These are phyloP conservation scores for Zaprionus obscuricornis DNA, from an alignment of 2,888 invertebrate genomes.

Conservation along the genomic window DNA sequence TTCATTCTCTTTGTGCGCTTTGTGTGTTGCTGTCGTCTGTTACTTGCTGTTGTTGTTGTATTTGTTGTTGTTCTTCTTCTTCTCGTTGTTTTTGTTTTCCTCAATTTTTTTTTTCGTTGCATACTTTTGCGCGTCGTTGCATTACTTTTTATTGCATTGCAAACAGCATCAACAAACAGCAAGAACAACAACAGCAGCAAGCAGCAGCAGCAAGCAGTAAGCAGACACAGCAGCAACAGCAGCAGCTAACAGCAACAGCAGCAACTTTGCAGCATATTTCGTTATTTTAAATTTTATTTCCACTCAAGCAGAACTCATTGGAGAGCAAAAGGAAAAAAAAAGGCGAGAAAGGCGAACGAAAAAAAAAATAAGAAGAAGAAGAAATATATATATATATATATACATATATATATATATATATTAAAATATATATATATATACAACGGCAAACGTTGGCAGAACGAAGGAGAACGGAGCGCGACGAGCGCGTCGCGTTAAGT, in stretches of 20 bases:
- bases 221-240: background rate
- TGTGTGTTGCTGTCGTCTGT: background rate
- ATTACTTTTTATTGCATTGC: slow-evolving; percentile 54
- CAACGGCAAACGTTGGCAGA: slow-evolving; percentile 4
- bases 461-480: slow-evolving; percentile 3
- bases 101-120: slow-evolving; percentile 18
- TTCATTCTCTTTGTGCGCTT: slow-evolving; percentile 22
- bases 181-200: slow-evolving; percentile 6
- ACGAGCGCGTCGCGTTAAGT: slow-evolving; percentile 41
- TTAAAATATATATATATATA: too few relatives aligned
- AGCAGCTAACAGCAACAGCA: slow-evolving; percentile 1
- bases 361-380: slow-evolving; percentile 3
- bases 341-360: slow-evolving; percentile 4
- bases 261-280: slow-evolving; percentile 46
- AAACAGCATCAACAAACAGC: too few relatives aligned
- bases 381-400: slow-evolving; percentile 5
- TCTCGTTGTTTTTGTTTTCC: background rate
- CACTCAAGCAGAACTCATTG: slow-evolving; percentile 54
- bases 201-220: slow-evolving; percentile 11
- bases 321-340: slow-evolving; percentile 30
- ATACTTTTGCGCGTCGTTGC: slow-evolving; percentile 46
- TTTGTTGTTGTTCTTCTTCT: background rate
- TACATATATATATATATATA: too few relatives aligned
- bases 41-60: background rate
- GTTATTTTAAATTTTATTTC: slow-evolving; percentile 67